phyloP scores from a whole-genome alignment of 2,797 vertebrate species.

The Liparis tanakae region DNA sequence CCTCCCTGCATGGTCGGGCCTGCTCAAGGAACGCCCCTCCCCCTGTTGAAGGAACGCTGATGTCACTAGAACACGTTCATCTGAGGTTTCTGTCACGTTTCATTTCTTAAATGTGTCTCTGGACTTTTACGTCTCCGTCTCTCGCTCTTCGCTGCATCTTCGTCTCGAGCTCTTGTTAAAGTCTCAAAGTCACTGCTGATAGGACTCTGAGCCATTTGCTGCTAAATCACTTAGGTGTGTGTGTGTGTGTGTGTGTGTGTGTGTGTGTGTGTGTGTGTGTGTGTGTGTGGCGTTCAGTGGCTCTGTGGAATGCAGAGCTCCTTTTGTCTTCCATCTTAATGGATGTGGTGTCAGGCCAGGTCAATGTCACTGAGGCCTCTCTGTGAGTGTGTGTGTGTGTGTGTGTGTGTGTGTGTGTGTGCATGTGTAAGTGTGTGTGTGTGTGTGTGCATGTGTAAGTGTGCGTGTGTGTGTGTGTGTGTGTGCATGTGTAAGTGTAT shows the following conservation, averaged over 20 bases:
- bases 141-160: not conserved
- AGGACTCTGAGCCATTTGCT: slow-evolving; percentile 20
- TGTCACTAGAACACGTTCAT: not conserved
- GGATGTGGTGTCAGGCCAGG: slow-evolving; percentile 55
- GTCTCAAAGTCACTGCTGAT: slow-evolving; percentile 30
- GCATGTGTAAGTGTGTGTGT: slow-evolving; percentile 36
- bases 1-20: not conserved
- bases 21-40: slow-evolving; percentile 37
- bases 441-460: slow-evolving; percentile 33
- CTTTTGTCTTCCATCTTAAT: slow-evolving; percentile 54
- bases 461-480: slow-evolving; percentile 33
- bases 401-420: slow-evolving; percentile 11
- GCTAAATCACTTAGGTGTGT: slow-evolving; percentile 53
- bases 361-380: slow-evolving; percentile 52
- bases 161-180: slow-evolving; percentile 21
- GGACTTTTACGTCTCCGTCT: not conserved
- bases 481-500: slow-evolving; percentile 33
- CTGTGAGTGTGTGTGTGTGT: slow-evolving; percentile 32
- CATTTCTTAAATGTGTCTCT: not conserved
- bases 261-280: not conserved
- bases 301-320: slow-evolving; percentile 54
- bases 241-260: not conserved
- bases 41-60: not conserved
- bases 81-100: not conserved
- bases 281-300: slow-evolving; percentile 16